Evolutionary conservation across 2,888 invertebrate genomes (phyloP).

Genomic region (Acronicta psi): DNA sequence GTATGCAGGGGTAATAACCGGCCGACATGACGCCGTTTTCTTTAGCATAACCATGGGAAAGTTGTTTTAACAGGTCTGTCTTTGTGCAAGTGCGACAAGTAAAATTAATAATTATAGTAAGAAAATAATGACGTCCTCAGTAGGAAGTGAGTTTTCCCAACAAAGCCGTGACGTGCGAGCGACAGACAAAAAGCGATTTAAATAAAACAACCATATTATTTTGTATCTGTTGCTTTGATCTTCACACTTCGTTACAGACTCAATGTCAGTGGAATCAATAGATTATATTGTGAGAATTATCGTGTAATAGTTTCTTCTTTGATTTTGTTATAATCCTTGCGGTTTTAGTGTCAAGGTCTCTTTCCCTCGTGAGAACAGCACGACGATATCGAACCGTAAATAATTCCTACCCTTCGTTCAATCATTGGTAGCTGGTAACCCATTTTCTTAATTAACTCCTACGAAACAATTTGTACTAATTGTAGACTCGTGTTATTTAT

Average conservation of each 20-base stretch:
- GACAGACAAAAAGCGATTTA: conserved; percentile 52
- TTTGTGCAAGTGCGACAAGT: conserved; percentile 39
- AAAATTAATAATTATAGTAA: conserved; percentile 46
- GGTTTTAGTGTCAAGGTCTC: conserved; percentile 29
- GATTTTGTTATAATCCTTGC: conserved; percentile 25
- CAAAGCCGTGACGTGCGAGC: conserved; percentile 51
- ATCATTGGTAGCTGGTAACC: conserved; percentile 5
- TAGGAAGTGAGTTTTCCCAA: conserved; percentile 55
- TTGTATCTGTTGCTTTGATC: conserved; percentile 64
- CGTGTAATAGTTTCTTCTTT: conserved; percentile 27
- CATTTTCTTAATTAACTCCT: conserved; percentile 30
- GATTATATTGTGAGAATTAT: conserved; percentile 27
- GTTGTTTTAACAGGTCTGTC: conserved; percentile 41
- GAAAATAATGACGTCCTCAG: conserved; percentile 42
- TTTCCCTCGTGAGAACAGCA: conserved; percentile 23
- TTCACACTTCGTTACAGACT: conserved; percentile 76
- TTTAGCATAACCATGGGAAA: conserved; percentile 50
- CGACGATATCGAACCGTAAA: neutral
- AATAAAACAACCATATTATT: conserved; percentile 54
- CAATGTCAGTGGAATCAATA: conserved; percentile 67
- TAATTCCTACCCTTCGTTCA: conserved; percentile 4
- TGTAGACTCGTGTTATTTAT: conserved; percentile 6
- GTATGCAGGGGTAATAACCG: conserved; percentile 50
- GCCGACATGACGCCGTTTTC: conserved; percentile 34
- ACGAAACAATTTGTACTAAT: conserved; percentile 31